A percentile compares a stretch with the other conserved stretches of the same genome.
Evolutionary conservation across 2,113 vertebrate genomes (phyloP).

Genomic region (Tor tambroides): DNA sequence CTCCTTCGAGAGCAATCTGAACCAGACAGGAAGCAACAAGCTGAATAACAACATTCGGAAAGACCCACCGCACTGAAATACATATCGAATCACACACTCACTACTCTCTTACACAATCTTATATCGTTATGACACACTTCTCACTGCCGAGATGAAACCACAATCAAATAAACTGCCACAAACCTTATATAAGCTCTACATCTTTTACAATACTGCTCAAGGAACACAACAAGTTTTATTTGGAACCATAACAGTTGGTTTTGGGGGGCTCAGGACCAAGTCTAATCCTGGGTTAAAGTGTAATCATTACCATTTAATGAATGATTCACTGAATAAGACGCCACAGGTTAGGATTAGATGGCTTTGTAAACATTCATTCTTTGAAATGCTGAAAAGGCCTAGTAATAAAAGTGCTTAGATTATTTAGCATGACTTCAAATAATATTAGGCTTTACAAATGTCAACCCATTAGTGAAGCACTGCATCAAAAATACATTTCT

Average conservation of each 20-base stretch:
- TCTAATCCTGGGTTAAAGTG: not conserved
- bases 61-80: slow-evolving; percentile 64
- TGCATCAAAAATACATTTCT: not conserved
- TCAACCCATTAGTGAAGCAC: not conserved
- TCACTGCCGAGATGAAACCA: slow-evolving; percentile 26
- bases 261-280: not conserved
- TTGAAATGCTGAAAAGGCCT: not conserved
- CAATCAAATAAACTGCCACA: not conserved
- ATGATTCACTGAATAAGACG: not conserved
- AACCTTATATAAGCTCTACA: not conserved
- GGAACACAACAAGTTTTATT: not conserved
- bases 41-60: slow-evolving; percentile 60
- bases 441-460: not conserved
- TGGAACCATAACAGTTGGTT: not conserved
- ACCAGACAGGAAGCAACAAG: slow-evolving; percentile 69
- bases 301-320: not conserved
- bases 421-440: not conserved
- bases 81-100: slow-evolving; percentile 39
- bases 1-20: slow-evolving; percentile 64
- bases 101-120: slow-evolving; percentile 56
- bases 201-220: not conserved
- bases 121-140: slow-evolving; percentile 59
- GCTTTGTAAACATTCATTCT: not conserved
- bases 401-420: not conserved
- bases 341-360: not conserved